Evolutionary conservation across 2,797 vertebrate genomes (phyloP), one percentile per base, ranked within the genome.

Genomic region (Centropyge bicolor): DNA sequence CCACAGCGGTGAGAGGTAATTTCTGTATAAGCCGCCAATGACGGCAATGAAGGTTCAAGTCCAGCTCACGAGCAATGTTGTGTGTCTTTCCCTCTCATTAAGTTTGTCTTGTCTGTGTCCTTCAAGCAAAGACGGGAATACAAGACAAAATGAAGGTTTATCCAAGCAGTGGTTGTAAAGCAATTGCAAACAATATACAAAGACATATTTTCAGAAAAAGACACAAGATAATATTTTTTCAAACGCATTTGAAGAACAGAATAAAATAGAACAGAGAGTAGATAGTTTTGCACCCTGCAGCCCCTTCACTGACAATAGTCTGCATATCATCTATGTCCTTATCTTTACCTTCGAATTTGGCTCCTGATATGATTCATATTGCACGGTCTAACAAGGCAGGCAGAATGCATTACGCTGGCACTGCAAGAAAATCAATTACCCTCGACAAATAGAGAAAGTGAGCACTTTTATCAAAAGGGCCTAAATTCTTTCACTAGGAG

Each of bases 351-450:
- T 22, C 19, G 19, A 65, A 70, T 76, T 59, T 65, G 54, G n/a
- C 27, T 59, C 55, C 60, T 66, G 74, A 82, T 81, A 54, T 45
- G 57, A 71, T 40, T 60, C 70, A 55, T 20, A 74, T 78, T 67
- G 71, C 43, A 43, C 19, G 31, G 13, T 73, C 45, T 65, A 79
- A 81, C 40, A 77, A 69, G 55, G 57, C 71, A 73, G 70, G 70
- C 31, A 20, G 20, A 78, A 79, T 77, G 40, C 60, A 71, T 75
- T 63, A 45, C 64, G 43, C 48, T 24, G 48, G 24, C 36, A 43
- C 38, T 59, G 45, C 46, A 65, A 35, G 41, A 76, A 83, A 87
- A 82, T 76, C 57, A 72, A 83, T 87, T 80, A 77, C 43, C 24
- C 14, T 68, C 16, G n/a, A 46, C 68, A 78, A 80, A 76, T 57